Conservation (phyloP, 2,113 vertebrate species). For the Brevimyrus niger region DNA sequence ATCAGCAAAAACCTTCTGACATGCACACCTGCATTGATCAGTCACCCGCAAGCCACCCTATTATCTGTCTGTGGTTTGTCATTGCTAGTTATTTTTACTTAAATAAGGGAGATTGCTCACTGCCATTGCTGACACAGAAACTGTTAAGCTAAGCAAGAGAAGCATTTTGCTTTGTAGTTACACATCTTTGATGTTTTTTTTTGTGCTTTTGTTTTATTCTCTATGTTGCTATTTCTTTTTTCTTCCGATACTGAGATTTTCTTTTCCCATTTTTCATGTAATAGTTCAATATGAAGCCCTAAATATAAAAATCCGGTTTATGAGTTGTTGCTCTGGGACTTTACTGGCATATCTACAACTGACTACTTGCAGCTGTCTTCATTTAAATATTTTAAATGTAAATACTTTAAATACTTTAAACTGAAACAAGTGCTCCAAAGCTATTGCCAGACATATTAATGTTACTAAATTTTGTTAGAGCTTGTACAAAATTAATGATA, state of each 20-base stretch:
- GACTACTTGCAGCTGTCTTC: not conserved
- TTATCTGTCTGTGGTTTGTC: slow-evolving; percentile 32
- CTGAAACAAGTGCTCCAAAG: not conserved
- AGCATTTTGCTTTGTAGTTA: not conserved
- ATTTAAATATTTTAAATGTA: not conserved
- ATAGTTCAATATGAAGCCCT: not conserved
- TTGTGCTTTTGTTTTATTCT: not conserved
- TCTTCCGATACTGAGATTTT: not conserved
- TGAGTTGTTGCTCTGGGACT: not conserved
- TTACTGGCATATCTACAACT: not conserved
- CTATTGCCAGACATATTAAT: not conserved
- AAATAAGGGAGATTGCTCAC: not conserved
- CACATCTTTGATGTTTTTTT: not conserved
- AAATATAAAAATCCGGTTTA: not conserved
- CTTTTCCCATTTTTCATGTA: not conserved
- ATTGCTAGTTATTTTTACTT: slow-evolving; percentile 1
- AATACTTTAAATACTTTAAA: not conserved
- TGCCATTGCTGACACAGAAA: not conserved
- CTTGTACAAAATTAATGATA: not conserved
- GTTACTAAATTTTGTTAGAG: not conserved
- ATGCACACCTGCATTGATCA: slow-evolving; percentile 28
- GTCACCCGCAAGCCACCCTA: slow-evolving; percentile 27
- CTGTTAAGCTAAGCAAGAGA: not conserved
- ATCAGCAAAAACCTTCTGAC: slow-evolving; percentile 39
- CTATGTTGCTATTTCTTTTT: not conserved